Conservation (phyloP, 1,140 invertebrate species). For the Drosophila azteca region DNA sequence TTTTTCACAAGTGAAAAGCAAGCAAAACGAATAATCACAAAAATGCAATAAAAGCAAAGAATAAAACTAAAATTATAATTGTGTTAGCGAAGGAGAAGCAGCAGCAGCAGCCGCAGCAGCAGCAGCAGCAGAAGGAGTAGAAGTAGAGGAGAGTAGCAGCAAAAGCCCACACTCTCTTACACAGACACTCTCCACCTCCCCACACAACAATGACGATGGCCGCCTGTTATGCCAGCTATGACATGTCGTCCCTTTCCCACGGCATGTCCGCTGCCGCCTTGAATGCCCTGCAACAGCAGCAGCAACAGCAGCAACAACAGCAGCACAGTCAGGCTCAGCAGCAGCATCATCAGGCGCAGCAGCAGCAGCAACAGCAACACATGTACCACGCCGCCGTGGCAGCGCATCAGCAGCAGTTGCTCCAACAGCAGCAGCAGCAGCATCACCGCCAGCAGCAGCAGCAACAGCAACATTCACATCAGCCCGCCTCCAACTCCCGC, state of each 20-base stretch:
- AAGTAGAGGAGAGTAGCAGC: background rate
- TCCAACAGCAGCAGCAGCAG: constrained; percentile 65
- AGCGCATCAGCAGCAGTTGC: constrained; percentile 70
- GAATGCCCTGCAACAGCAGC: constrained; percentile 48
- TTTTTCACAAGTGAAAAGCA: constrained; percentile 51
- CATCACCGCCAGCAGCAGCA: constrained; percentile 57
- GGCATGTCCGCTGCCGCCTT: constrained; percentile 60
- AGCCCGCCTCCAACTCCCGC: constrained; percentile 45
- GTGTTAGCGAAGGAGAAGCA: constrained; percentile 47
- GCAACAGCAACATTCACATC: constrained; percentile 51
- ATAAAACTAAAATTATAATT: constrained; percentile 44
- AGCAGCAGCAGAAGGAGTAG: constrained; percentile 26
- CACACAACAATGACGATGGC: constrained; percentile 80
- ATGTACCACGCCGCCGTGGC: constrained; percentile 66
- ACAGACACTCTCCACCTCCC: background rate
- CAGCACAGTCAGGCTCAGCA: constrained; percentile 63
- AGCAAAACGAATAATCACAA: constrained; percentile 31
- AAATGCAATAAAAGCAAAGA: constrained; percentile 53
- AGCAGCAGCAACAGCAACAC: constrained; percentile 73
- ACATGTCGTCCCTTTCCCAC: constrained; percentile 75
- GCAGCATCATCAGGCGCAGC: constrained; percentile 56
- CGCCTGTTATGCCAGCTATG: constrained; percentile 83
- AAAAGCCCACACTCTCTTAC: too few species aligned
- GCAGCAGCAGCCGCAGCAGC: constrained; percentile 27
- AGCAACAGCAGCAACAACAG: constrained; percentile 68